phyloP scores from a whole-genome alignment of 2,888 invertebrate genomes.

The Sceliomorpha sp. region DNA sequence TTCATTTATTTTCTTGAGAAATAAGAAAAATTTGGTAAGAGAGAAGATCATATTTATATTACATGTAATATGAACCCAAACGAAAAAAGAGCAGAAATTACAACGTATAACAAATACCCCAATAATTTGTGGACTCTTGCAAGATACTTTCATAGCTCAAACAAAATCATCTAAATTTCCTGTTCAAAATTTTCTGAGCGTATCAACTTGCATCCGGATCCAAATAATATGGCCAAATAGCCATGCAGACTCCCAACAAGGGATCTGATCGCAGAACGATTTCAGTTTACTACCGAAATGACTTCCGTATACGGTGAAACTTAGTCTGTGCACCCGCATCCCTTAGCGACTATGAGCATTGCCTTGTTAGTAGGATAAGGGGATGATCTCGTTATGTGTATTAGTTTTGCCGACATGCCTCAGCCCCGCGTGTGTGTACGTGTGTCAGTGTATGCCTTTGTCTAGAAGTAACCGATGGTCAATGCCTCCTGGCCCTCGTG shows the following conservation, averaged over 20 bases:
- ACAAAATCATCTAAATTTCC: too few species aligned
- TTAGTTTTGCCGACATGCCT: constrained; percentile 44
- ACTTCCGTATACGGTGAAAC: constrained; percentile 29
- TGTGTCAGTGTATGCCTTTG: too few species aligned
- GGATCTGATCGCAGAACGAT: constrained; percentile 25
- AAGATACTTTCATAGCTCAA: too few species aligned
- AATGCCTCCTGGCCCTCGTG: constrained; percentile 25
- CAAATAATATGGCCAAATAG: constrained; percentile 9
- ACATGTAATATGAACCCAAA: too few species aligned
- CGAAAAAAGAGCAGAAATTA: too few species aligned
- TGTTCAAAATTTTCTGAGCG: too few species aligned
- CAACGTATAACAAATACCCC: too few species aligned
- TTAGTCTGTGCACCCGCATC: constrained; percentile 55
- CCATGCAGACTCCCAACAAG: constrained; percentile 14
- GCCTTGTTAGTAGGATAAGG: constrained; percentile 39
- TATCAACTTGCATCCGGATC: not conserved
- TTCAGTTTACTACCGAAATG: constrained; percentile 29
- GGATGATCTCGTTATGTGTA: constrained; percentile 47
- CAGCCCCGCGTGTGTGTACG: too few species aligned
- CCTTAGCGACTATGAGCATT: constrained; percentile 39
- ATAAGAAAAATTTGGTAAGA: too few species aligned
- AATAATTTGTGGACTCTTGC: too few species aligned
- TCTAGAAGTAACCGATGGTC: constrained; percentile 54
- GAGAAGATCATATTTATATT: too few species aligned
- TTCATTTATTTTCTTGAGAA: too few species aligned